Base-by-base conservation (phyloP, 2,797 vertebrate genomes). In the Mormyrops attenuatus region DNA sequence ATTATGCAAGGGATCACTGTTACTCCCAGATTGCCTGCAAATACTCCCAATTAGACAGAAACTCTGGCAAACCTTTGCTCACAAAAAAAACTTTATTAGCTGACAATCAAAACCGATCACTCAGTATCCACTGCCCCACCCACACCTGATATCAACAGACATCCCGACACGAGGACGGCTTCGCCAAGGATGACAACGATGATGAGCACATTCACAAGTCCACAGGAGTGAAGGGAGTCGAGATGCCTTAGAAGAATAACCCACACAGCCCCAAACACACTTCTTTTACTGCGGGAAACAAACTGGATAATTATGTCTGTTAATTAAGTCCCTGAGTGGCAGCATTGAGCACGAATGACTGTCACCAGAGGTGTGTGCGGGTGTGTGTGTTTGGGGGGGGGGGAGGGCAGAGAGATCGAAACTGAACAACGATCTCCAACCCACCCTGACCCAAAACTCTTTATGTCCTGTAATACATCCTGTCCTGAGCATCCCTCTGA, bases 21-120 rank as follows among this genome's bases (percentile, higher is more conserved):
- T 91, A 94, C 93, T 92, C 93, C 92, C 60, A 60, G 85, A 88
- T 90, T 91, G 89, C 94, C 92, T 94, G 91, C 93, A 93, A 95
- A 94, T 94, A 93, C 87, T 91, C 92, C 93, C 93, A 94, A 94
- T 94, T 94, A 94, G 88, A 93, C 90, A 91, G 91, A 89, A 90
- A 90, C 90, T 91, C 91, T 91, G 92, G 90, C 52, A 5, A 82
- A 92, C 82, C 53, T 82, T 88, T 88, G 88, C 73, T 89, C 87
- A 44, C 38, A n/a, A 90, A 91, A 90, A 90, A 90, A 73, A 47
- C 90, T 91, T 90, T 88, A 92, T 89, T 82, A 92, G 86, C 91
- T 92, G 92, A 93, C 93, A 93, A 91, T 90, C 89, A 90, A 91
- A 90, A 82, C 73, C 60, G 60, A 89, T 89, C 73, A 66, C 80